phyloP scores from a whole-genome alignment of 2,797 vertebrate species.

The Cyprinodon diabolis region DNA sequence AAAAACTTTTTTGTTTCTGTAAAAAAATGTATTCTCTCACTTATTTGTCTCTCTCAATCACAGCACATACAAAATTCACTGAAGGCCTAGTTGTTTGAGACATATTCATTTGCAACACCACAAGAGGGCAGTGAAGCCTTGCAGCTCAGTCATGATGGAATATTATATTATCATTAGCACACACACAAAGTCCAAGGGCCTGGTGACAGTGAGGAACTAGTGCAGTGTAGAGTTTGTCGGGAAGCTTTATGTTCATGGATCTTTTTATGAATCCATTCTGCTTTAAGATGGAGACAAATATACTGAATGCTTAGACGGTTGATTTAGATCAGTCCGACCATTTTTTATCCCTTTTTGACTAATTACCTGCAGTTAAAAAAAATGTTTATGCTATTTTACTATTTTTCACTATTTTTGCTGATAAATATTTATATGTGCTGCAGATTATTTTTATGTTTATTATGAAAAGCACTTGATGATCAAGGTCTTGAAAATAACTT shows the following conservation, averaged over 20 bases:
- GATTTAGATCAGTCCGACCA: slow-evolving; percentile 31
- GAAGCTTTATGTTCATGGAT: slow-evolving; percentile 31
- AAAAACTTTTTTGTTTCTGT: not conserved
- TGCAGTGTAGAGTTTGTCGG: slow-evolving; percentile 42
- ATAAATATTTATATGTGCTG: not conserved
- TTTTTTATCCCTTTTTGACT: slow-evolving; percentile 38
- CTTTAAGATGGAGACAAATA: slow-evolving; percentile 22
- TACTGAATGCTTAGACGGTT: slow-evolving; percentile 20
- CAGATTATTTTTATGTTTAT: not conserved
- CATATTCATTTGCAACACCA: slow-evolving; percentile 55
- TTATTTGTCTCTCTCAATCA: not conserved
- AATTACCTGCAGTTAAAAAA: slow-evolving; percentile 28
- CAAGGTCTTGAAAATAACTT: not conserved
- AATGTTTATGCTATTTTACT: not conserved
- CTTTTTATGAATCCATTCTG: slow-evolving; percentile 19
- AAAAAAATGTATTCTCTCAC: not conserved
- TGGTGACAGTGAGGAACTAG: slow-evolving; percentile 42
- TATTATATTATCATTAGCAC: not conserved
- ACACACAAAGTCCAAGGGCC: slow-evolving; percentile 42
- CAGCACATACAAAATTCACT: not conserved
- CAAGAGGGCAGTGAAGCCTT: slow-evolving; percentile 86
- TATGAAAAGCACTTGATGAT: not conserved
- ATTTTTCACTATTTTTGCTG: not conserved
- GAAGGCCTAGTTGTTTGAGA: slow-evolving; percentile 4
- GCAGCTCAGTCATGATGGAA: slow-evolving; percentile 62